These are phyloP conservation scores for Holacanthella duospinosa DNA, from an alignment of 2,888 invertebrate genomes.

Conservation along the genomic window DNA sequence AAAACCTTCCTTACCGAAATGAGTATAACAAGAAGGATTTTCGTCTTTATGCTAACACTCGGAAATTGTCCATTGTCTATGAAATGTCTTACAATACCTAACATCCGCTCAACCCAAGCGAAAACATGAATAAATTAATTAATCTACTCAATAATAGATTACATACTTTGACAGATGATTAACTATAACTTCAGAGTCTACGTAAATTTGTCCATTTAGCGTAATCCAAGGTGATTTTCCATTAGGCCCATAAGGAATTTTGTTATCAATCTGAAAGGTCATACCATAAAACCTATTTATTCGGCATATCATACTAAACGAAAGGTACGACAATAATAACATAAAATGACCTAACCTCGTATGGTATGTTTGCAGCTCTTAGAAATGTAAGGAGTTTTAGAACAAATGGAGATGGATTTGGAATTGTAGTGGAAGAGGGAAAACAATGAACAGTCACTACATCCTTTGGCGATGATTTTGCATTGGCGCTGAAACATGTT, in stretches of 20 bases:
- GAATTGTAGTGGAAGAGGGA: neutral
- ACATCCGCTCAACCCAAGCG: no score
- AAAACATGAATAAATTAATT: no score
- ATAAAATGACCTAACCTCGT: neutral
- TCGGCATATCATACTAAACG: no score
- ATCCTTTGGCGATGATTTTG: neutral
- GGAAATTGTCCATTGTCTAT: no score
- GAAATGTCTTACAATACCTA: no score
- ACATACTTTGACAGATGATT: conserved; percentile 15
- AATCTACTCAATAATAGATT: no score
- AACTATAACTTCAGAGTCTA: conserved; percentile 27
- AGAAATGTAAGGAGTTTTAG: neutral
- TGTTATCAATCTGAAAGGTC: conserved; percentile 6
- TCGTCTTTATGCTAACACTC: no score
- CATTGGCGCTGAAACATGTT: neutral
- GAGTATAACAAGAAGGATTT: no score
- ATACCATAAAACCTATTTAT: no score
- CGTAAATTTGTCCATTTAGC: conserved; percentile 25
- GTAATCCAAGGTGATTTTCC: conserved; percentile 34
- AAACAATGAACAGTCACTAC: neutral
- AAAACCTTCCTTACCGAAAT: no score
- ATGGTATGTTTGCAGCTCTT: neutral
- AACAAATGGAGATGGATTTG: neutral
- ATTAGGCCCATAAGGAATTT: conserved; percentile 14
- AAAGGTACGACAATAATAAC: no score